Evolutionary conservation across 2,888 invertebrate species (phyloP), one percentile per base, ranked within the genome.

Genomic region (Crossocerus cetratus): DNA sequence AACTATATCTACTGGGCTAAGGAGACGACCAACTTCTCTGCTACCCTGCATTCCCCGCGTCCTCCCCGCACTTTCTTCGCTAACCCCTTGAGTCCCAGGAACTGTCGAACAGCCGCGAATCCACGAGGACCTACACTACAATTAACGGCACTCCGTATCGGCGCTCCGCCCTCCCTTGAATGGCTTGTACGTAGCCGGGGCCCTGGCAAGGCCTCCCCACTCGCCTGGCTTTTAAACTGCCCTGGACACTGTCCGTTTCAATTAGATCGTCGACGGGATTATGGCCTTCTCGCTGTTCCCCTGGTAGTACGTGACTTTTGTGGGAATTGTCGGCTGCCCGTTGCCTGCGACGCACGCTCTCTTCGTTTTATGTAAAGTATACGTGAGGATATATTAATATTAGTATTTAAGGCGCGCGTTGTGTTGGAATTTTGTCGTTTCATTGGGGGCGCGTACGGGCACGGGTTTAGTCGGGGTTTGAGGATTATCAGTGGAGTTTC

Each of bases 21-120:
- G 67, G 72, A 73, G 78, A 80, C 79, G 75, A 75, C 72, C 66
- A 81, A 85, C 77, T 85, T 85, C 74, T 76, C 77, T 72, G 71
- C 72, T 64, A 68, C 69, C 60, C 45, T 44, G 32, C 58, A 43
- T 32, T 20, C 21, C 22, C 53, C 32, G 13, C 23, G 45, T 69
- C 45, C 69, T 57, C 32, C 49, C 5, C 2, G 14, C 49, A 49
- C 49, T 16, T 16, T 49, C 49, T 32, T 32, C 32, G 32, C 32
- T 32, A 32, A 32, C 32, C 32, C 32, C 32, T 32, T 32, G 32
- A 32, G 32, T 32, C 32, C 32, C 32, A 32, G 53, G 56, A 55
- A 55, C 20, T 67, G 20, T 62, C 56, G 49, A 5, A 66, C 18
- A 70, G 65, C 65, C 69, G 49, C 43, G 73, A 58, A 49, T 44